Conservation (phyloP, 2,888 invertebrate genomes). For the Chrysopilus asiliformis region DNA sequence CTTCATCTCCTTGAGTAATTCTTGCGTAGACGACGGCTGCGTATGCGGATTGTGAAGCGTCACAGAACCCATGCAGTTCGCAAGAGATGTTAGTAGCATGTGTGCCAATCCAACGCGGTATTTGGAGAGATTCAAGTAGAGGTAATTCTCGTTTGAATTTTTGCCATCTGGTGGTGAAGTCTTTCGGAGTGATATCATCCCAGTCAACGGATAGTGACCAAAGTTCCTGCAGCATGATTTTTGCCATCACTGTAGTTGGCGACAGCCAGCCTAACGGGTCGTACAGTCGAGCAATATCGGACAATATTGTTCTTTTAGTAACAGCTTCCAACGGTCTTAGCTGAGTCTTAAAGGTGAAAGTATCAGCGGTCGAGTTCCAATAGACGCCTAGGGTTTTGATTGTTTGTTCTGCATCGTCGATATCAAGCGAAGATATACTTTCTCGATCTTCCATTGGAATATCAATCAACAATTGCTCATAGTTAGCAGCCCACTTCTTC, state of each 20-base stretch:
- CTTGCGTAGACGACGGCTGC: not conserved
- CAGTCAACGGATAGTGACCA: slow-evolving; percentile 1
- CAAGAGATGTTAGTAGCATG: not conserved
- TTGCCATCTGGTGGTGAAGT: not conserved
- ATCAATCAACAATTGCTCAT: not conserved
- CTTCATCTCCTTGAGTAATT: not conserved
- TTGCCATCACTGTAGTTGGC: not conserved
- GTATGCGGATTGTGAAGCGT: not conserved
- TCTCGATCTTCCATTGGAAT: slow-evolving; percentile 1
- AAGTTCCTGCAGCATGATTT: slow-evolving; percentile 1
- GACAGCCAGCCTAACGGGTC: slow-evolving; percentile 8
- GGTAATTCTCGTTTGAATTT: not conserved
- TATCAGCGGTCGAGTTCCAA: slow-evolving; percentile 5
- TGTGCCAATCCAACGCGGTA: slow-evolving; percentile 1
- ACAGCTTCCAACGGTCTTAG: not conserved
- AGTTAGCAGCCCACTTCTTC: slow-evolving; percentile 4
- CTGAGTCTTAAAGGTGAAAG: slow-evolving; percentile 1
- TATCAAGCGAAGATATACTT: not conserved
- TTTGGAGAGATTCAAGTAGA: not conserved
- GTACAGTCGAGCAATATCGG: slow-evolving; percentile 3
- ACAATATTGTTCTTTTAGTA: slow-evolving; percentile 4
- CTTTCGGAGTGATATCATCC: slow-evolving; percentile 1
- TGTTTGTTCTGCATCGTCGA: not conserved
- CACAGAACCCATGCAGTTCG: slow-evolving; percentile 5
- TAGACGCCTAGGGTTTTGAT: slow-evolving; percentile 5